Conservation (phyloP, 2,113 vertebrate genomes). For the Rhea pennata region DNA sequence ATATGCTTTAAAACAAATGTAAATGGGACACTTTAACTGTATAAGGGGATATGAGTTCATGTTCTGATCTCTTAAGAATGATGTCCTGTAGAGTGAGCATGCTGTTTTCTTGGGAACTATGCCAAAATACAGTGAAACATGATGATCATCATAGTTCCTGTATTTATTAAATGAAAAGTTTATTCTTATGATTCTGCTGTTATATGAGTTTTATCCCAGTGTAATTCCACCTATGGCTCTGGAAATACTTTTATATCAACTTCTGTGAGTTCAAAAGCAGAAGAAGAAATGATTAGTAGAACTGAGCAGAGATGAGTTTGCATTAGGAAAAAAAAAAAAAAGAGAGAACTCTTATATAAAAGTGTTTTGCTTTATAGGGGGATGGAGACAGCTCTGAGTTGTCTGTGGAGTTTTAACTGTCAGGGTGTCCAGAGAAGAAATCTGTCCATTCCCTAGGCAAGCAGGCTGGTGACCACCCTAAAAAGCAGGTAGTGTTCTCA, state of each 20-base stretch:
- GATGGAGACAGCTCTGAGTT: not conserved
- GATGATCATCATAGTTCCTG: not conserved
- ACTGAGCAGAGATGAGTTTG: not conserved
- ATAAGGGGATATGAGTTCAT: not conserved
- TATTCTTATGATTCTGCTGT: not conserved
- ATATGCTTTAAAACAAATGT: not conserved
- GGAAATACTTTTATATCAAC: not conserved
- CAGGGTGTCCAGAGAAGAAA: not conserved
- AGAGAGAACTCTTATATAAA: not conserved
- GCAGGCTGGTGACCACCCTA: not conserved
- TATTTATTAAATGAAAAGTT: slow-evolving; percentile 15
- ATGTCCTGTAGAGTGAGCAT: not conserved
- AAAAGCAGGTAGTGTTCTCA: not conserved
- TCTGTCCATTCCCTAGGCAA: not conserved
- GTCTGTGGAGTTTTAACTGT: not conserved
- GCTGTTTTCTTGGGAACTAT: not conserved
- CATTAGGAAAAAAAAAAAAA: not conserved
- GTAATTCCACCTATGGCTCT: not conserved
- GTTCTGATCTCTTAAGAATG: not conserved
- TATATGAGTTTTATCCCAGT: not conserved
- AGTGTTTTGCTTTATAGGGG: not conserved
- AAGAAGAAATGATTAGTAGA: not conserved
- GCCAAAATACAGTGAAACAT: not conserved
- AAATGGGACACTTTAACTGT: not conserved
- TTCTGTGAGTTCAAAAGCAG: not conserved